A percentile compares a stretch with the other conserved stretches of the same genome.
Conservation (phyloP, 2,113 vertebrate genomes). For the Sus scrofa region T2T-Sscrofa CM000817.6:28987001-28987500, state of each 20-base stretch:
- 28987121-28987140: constrained; percentile 38
- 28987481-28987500: constrained; percentile 63
- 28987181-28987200: constrained; percentile 6
- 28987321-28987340: constrained; percentile 9
- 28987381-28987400: constrained; percentile 40
- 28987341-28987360: not conserved
- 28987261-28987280: constrained; percentile 28
- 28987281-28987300: not conserved
- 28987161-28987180: constrained; percentile 10
- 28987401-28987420: not conserved
- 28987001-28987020: constrained; percentile 97
- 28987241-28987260: constrained; percentile 14
- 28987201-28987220: not conserved
- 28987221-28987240: constrained; percentile 47
- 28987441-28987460: not conserved
- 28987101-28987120: constrained; percentile 70
- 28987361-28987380: constrained; percentile 1
- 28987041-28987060: constrained; percentile 76
- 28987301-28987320: not conserved
- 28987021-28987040: constrained; percentile 96
- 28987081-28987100: constrained; percentile 61
- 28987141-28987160: constrained; percentile 50
- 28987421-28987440: constrained; percentile 25
- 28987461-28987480: constrained; percentile 37
- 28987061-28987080: constrained; percentile 34